Evolutionary conservation across 2,888 invertebrate genomes (phyloP), one percentile per base, ranked within the genome.

Genomic region (Platypus cylindrus): DNA sequence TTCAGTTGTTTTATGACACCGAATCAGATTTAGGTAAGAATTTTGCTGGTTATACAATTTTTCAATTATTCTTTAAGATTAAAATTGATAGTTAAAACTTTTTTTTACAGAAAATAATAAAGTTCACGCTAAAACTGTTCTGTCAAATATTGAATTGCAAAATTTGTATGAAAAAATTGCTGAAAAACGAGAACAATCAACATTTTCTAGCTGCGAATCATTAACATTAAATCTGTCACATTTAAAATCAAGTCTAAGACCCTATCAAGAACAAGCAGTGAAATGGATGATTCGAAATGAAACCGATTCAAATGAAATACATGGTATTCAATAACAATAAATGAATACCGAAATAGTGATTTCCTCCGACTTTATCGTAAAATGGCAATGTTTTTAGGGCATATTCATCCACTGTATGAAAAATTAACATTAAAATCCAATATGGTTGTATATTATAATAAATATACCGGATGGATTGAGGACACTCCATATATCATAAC

Each of bases 281-380:
- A 51, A 56, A 22, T 83, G 83, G 83, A 76, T 83, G 73, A 46
- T 80, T 2, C 45, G 60, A 7, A 64, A 68, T 33, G 82, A 83
- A 56, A 50, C 49, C 22, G 41, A 22, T 12, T 23, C 28, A 29
- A 58, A 34, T 31, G 33, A 43, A 30, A 28, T 35, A 32, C 34
- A 37, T 32, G 48, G 50, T 48, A 39, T n/a, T n/a, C 13, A 16
- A 17, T 8, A 16, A 15, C 9, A 35, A 12, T 27, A 26, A 22
- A 16, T 26, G 9, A 29, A 20, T 8, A 18, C 11, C 12, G 3
- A 32, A 20, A 16, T 31, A 25, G 15, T 7, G 24, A 22, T 28
- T 3, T 14, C 27, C 25, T 8, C 11, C 18, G 8, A n/a, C n/a
- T n/a, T n/a, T n/a, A n/a, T n/a, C n/a, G n/a, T n/a, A n/a, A n/a